Evolutionary conservation across 2,888 invertebrate species (phyloP), one percentile per base, ranked within the genome.

Genomic region (Hedychridium roseum): DNA sequence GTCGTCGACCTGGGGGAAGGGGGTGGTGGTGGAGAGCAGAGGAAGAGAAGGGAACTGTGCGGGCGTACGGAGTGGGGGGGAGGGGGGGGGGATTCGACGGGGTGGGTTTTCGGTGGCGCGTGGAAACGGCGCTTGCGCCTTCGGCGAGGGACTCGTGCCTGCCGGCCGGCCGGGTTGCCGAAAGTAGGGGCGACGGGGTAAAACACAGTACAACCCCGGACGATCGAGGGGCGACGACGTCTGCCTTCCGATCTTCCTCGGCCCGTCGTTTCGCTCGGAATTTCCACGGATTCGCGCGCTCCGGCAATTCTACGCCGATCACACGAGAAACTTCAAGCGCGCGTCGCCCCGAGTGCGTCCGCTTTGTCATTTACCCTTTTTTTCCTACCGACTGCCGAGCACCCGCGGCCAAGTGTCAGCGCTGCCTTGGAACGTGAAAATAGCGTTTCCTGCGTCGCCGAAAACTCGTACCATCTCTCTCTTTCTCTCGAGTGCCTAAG

Each of bases 151-250:
- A 35, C 23, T 43, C 49, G 45, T 45, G 18, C 36, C 36, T 5
- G 23, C 23, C 23, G 14, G 15, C 5, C 48, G 48, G 55, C 66
- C 60, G 57, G 67, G 66, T 55, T 48, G 42, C 52, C 53, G 54
- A 55, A 54, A 49, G 54, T 59, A 59, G 67, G 65, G 68, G 58
- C 63, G 70, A 66, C 61, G 68, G 71, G 70, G 66, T 66, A 63
- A 69, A 66, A 68, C 67, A 67, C 68, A 73, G 73, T 73, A 66
- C 68, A 64, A 63, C 69, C 72, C 71, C 66, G 66, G 70, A 61
- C 70, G 63, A 65, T 63, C 62, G 64, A 67, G 70, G 72, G 72
- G 68, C 63, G 60, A 52, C 57, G 36, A 48, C 49, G 50, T 58
- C 48, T n/a, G 9, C 2, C 17, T 31, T 20, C 12, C n/a, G n/a